phyloP scores from a whole-genome alignment of 2,113 vertebrate species.

The Labeo catla region DNA sequence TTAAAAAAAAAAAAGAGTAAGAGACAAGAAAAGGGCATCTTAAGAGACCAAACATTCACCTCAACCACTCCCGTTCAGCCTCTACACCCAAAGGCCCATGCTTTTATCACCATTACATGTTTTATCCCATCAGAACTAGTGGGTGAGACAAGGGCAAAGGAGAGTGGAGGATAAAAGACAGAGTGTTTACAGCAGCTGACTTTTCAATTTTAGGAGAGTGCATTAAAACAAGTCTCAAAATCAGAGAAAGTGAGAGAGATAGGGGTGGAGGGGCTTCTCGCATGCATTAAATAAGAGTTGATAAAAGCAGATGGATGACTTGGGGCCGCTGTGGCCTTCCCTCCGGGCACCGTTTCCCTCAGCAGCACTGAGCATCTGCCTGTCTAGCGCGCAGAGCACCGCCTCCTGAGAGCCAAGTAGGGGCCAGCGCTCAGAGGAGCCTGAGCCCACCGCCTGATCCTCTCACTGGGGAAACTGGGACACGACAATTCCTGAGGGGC shows the following conservation, averaged over 20 bases:
- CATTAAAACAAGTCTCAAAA: conserved; percentile 31
- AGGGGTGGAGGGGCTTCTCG: neutral
- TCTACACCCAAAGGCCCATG: conserved; percentile 23
- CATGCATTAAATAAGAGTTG: conserved; percentile 42
- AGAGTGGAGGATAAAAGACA: conserved; percentile 15
- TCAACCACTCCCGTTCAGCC: neutral
- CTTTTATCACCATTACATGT: conserved; percentile 53
- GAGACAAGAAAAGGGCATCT: neutral
- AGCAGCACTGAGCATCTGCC: conserved; percentile 38
- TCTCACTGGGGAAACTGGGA: conserved; percentile 46
- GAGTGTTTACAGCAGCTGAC: conserved; percentile 26
- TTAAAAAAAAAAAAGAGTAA: neutral
- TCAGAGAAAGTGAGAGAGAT: neutral
- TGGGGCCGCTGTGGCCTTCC: conserved; percentile 21
- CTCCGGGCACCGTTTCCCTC: conserved; percentile 18
- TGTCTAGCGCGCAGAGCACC: neutral
- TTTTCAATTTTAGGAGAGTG: conserved; percentile 28
- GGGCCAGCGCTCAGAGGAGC: conserved; percentile 41
- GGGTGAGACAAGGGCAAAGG: conserved; percentile 23
- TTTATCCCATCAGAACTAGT: conserved; percentile 25
- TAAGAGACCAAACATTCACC: neutral
- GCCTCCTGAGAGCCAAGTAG: conserved; percentile 34
- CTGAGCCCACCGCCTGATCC: conserved; percentile 3
- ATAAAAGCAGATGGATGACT: conserved; percentile 47
- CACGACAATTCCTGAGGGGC: neutral